These are phyloP conservation scores for Philhelius pedissequus DNA, from an alignment of 2,888 invertebrate genomes.

Conservation along the genomic window DNA sequence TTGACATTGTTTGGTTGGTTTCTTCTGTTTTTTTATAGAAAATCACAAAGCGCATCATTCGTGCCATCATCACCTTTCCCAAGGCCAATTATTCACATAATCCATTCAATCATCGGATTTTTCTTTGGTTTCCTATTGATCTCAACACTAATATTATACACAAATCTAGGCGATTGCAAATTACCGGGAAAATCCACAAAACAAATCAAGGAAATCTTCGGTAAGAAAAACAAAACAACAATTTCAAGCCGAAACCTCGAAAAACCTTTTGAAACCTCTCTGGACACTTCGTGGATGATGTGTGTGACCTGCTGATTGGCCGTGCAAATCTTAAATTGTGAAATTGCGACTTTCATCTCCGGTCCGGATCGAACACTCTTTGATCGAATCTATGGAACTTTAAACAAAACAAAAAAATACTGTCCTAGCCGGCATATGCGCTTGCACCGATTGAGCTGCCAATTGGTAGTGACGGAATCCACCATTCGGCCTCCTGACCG, in stretches of 20 bases:
- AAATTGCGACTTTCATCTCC: conserved; percentile 68
- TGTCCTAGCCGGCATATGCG: conserved; percentile 53
- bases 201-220: conserved; percentile 53
- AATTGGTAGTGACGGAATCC: conserved; percentile 57
- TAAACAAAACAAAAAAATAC: neutral
- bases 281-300: conserved; percentile 55
- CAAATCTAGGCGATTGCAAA: conserved; percentile 58
- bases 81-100: conserved; percentile 54
- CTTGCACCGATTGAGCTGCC: conserved; percentile 63
- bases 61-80: conserved; percentile 53
- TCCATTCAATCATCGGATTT: conserved; percentile 28
- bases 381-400: conserved; percentile 36
- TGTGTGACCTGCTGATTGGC: conserved; percentile 69
- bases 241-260: conserved; percentile 24
- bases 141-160: conserved; percentile 36
- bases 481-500: conserved; percentile 48
- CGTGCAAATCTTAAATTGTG: conserved; percentile 69
- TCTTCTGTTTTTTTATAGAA: neutral
- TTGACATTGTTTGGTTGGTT: conserved; percentile 31
- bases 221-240: conserved; percentile 32
- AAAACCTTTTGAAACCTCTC: conserved; percentile 49
- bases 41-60: conserved; percentile 35
- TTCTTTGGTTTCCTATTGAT: conserved; percentile 24
- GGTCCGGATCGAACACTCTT: conserved; percentile 62
- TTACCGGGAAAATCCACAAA: conserved; percentile 63